phyloP scores from a whole-genome alignment of 2,888 invertebrate genomes.

The Apomyelois bistriatella region DNA sequence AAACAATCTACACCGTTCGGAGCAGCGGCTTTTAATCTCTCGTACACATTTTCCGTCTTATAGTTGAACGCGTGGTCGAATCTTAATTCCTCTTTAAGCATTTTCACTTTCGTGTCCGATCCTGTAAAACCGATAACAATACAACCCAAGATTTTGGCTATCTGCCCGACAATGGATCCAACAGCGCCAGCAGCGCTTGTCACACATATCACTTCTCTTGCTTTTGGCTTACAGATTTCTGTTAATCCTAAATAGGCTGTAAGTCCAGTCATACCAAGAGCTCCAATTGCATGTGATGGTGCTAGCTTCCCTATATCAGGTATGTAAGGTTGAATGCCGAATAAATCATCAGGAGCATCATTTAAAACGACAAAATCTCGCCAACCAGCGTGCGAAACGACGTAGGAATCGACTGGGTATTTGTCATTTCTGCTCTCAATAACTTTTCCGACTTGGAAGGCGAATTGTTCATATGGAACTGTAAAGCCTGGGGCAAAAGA shows the following conservation, averaged over 20 bases:
- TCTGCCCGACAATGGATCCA: slow-evolving; percentile 84
- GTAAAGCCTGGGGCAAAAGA: slow-evolving; percentile 42
- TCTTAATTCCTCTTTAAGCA: slow-evolving; percentile 79
- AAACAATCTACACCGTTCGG: slow-evolving; percentile 84
- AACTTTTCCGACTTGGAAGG: slow-evolving; percentile 67
- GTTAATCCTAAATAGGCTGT: slow-evolving; percentile 45
- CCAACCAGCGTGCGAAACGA: slow-evolving; percentile 83
- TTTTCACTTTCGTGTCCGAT: slow-evolving; percentile 81
- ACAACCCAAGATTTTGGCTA: slow-evolving; percentile 71
- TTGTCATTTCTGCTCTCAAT: slow-evolving; percentile 80
- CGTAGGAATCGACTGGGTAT: slow-evolving; percentile 78
- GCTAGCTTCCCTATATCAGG: slow-evolving; percentile 73
- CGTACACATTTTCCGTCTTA: slow-evolving; percentile 72
- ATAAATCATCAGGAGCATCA: slow-evolving; percentile 32
- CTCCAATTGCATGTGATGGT: slow-evolving; percentile 77
- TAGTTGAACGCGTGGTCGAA: slow-evolving; percentile 85
- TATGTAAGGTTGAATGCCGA: slow-evolving; percentile 36
- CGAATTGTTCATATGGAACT: slow-evolving; percentile 43
- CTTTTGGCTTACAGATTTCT: slow-evolving; percentile 82
- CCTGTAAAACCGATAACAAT: slow-evolving; percentile 77
- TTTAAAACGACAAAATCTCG: slow-evolving; percentile 62
- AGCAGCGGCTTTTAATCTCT: slow-evolving; percentile 70
- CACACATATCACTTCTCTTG: slow-evolving; percentile 83
- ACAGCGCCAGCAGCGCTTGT: slow-evolving; percentile 85
- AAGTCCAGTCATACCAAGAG: slow-evolving; percentile 82